Conservation (phyloP, 2,113 vertebrate genomes). For the Rhinolophus sinicus region DNA sequence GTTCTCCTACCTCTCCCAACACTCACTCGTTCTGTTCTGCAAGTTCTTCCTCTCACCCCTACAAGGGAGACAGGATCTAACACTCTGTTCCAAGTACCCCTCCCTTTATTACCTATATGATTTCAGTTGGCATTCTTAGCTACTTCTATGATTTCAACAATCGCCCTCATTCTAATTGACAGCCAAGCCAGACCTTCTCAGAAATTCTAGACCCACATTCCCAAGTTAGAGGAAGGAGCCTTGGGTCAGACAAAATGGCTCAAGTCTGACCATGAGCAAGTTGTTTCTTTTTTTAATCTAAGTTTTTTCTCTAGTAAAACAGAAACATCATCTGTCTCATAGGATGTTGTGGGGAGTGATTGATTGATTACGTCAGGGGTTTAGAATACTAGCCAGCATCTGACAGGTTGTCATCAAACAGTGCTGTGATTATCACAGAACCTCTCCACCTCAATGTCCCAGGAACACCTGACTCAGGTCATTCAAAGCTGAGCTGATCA, state of each 20-base stretch:
- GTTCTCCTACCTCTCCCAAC: not conserved
- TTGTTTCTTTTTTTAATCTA: not conserved
- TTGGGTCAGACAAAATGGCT: not conserved
- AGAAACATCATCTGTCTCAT: not conserved
- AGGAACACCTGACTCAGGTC: not conserved
- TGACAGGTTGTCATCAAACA: not conserved
- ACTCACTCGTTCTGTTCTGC: not conserved
- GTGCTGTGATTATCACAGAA: not conserved
- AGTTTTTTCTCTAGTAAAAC: not conserved
- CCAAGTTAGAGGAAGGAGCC: not conserved
- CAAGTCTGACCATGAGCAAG: not conserved
- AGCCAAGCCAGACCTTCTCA: not conserved
- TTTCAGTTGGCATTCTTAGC: not conserved
- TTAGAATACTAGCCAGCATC: not conserved
- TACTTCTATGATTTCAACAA: not conserved
- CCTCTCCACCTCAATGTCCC: not conserved
- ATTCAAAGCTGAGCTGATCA: not conserved
- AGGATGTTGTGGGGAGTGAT: not conserved
- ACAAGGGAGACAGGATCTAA: not conserved
- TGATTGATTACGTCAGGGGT: not conserved
- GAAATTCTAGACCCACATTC: not conserved
- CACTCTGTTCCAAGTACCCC: not conserved
- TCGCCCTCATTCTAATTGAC: not conserved
- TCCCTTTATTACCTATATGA: not conserved
- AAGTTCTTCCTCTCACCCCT: not conserved